phyloP scores from a whole-genome alignment of 2,113 vertebrate genomes.

The Equus quagga region DNA sequence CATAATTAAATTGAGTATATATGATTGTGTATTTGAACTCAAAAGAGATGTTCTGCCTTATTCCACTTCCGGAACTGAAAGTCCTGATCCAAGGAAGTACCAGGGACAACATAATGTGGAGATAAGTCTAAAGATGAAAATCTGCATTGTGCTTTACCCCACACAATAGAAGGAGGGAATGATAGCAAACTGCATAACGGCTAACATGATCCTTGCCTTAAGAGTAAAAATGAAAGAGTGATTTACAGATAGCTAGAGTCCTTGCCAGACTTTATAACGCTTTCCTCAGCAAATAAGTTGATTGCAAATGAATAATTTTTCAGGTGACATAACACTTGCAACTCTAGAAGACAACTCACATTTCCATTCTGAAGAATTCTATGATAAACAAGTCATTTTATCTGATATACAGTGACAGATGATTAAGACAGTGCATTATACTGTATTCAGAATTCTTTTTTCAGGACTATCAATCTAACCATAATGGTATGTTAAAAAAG shows the following conservation, averaged over 20 bases:
- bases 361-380: constrained; percentile 66
- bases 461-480: constrained; percentile 63
- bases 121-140: constrained; percentile 12
- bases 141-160: background rate
- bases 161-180: background rate
- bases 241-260: background rate
- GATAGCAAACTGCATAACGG: background rate
- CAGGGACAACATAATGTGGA: background rate
- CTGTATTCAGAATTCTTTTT: constrained; percentile 74
- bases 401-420: constrained; percentile 65
- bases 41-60: background rate
- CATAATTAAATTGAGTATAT: background rate
- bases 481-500: constrained; percentile 76
- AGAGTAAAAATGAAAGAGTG: background rate
- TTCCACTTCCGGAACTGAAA: background rate
- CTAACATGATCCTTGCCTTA: background rate
- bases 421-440: constrained; percentile 70
- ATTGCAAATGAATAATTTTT: constrained; percentile 62
- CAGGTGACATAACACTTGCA: constrained; percentile 62
- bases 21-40: background rate
- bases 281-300: constrained; percentile 61
- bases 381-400: constrained; percentile 73
- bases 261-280: background rate
- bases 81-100: background rate
- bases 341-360: constrained; percentile 56